Evolutionary conservation across 1,140 invertebrate species (phyloP), one percentile per base, ranked within the genome.

Genomic region (Dendroctonus ponderosae): DNA sequence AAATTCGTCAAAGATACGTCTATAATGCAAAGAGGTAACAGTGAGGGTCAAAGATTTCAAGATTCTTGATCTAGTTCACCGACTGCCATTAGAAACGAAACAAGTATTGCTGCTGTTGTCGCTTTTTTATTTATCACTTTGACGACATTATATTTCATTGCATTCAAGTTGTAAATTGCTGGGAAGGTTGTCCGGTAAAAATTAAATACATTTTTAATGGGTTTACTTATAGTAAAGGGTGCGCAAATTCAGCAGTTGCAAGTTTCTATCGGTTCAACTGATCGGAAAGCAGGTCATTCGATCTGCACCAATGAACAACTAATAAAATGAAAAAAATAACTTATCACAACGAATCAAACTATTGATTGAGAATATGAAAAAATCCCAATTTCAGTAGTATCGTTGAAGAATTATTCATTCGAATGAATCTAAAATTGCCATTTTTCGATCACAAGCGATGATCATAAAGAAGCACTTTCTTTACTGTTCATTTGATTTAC

Each of bases 51-150:
- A 65, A 65, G 44, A 58, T 57, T 65, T 65, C 62, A 65, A 64
- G 51, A 64, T 65, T 65, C 62, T 57, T 65, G 58, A 57, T 65
- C 62, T 57, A 65, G 62, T 65, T 65, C 62, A 65, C 37, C 62
- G 37, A 57, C 44, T 63, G 41, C 48, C 39, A 44, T 63, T 53
- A 54, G 51, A 63, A 63, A 53, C n/a, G 11, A 39, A 40, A 40
- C 26, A 58, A 26, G 37, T 42, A 14, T 58, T 42, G n/a, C 12
- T 43, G 11, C n/a, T 12, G 9, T 58, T 39, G 12, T 42, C 8
- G 42, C 38, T 58, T 46, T 58, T 58, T 58, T 54, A 39, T 54
- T 41, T 41, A 39, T 39, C 5, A 41, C 9, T 14, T 7, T 54
- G 7, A 38, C 40, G 12, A 39, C n/a, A 43, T 44, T 44, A 44